Evolutionary conservation across 2,797 vertebrate genomes (phyloP).

Genomic region (Hippocampus kuda): DNA sequence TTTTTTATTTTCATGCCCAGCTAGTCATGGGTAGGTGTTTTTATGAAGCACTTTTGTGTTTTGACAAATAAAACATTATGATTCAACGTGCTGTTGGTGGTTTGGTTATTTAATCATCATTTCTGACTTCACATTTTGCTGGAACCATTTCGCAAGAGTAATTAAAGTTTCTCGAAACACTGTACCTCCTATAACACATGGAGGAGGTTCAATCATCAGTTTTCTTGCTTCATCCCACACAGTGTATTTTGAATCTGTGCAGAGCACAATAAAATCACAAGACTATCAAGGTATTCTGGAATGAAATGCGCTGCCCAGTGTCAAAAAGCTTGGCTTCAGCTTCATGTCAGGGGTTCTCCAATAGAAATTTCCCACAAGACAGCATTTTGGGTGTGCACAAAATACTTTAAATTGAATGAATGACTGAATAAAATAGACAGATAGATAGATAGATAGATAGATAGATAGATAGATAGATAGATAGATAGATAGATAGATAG

Average conservation of each 20-base stretch:
- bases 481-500: too few species aligned
- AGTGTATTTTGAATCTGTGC: not conserved
- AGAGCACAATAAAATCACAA: not conserved
- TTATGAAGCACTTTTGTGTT: slow-evolving; percentile 67
- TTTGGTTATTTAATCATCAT: slow-evolving; percentile 9
- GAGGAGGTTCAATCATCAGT: not conserved
- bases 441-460: too few species aligned
- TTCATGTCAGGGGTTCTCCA: too few species aligned
- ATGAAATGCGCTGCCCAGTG: not conserved
- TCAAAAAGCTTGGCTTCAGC: not conserved
- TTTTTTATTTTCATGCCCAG: slow-evolving; percentile 48
- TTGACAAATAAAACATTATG: slow-evolving; percentile 65
- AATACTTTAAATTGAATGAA: too few species aligned
- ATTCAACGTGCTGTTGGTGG: slow-evolving; percentile 33
- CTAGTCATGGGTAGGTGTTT: slow-evolving; percentile 55
- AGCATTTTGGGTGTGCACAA: too few species aligned
- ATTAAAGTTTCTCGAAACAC: not conserved
- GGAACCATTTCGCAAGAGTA: not conserved
- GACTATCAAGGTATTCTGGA: not conserved
- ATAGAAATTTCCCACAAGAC: too few species aligned
- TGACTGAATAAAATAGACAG: too few species aligned
- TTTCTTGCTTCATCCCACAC: too few species aligned
- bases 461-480: too few species aligned
- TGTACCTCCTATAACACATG: not conserved
- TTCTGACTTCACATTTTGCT: too few species aligned